Evolutionary conservation across 2,797 vertebrate species (phyloP), one percentile per base, ranked within the genome.

Genomic region (Periparus ater): DNA sequence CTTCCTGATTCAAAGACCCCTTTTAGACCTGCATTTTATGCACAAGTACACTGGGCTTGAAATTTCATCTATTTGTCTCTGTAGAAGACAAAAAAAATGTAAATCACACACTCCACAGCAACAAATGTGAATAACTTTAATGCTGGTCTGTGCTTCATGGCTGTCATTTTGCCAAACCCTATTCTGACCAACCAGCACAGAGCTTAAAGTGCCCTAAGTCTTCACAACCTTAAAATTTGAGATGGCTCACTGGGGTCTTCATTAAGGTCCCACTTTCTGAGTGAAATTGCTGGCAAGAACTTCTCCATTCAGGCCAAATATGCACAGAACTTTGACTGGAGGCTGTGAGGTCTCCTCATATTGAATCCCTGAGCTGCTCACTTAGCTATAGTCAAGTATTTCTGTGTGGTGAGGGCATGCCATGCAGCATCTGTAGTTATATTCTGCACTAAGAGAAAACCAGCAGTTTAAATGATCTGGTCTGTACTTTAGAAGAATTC

Each of bases 401-500:
- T 94, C 80, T 72, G 65, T 87, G 96, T 74, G 68, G 95, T 87
- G 45, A 90, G 77, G 74, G 50, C 91, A 90, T 44, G 42, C 89
- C 78, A 47, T 77, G 91, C 48, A 72, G 74, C n/a, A 82, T 90
- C 82, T 93, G 61, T 84, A 96, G 90, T 96, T 95, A 91, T 62
- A 80, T 85, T 40, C 74, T 55, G 7, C 3, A 0, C 85, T 75
- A 83, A 68, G 65, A 88, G 87, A 85, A 95, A 95, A 95, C 45
- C 80, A 95, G 80, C 53, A 90, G 83, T 85, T 95, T 88, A 83
- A 94, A 85, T 38, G 30, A 96, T 85, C 71, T 89, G 71, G 67
- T 40, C 91, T 62, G 34, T 95, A 94, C 47, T 96, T 96, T 44
- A 85, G 88, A 94, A 77, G 85, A 85, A 74, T 77, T 67, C 93